Evolutionary conservation across 2,888 invertebrate species (phyloP).

Genomic region (Vesta saturnalis): DNA sequence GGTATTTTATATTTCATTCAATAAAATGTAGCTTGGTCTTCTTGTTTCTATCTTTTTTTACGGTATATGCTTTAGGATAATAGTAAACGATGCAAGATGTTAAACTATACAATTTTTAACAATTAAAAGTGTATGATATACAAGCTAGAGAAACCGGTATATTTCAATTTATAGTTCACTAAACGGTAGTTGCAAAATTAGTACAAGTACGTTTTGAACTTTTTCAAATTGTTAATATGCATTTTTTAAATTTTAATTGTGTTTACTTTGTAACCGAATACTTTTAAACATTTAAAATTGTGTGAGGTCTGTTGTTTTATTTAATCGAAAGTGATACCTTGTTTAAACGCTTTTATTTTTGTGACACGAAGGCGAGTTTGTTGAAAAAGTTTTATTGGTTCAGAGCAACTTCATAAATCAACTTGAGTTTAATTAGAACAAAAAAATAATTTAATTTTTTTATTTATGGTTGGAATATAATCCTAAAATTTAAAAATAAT

Average conservation of each 20-base stretch:
- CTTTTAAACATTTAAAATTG: slow-evolving; percentile 23
- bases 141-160: slow-evolving; percentile 31
- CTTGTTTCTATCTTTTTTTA: slow-evolving; percentile 33
- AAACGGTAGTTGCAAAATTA: slow-evolving; percentile 41
- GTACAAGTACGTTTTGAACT: slow-evolving; percentile 16
- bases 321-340: slow-evolving; percentile 31
- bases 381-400: neutral
- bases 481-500: too few relatives aligned
- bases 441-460: neutral
- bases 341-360: slow-evolving; percentile 2
- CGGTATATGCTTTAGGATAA: neutral
- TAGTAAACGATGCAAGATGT: slow-evolving; percentile 15
- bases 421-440: neutral
- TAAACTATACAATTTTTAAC: neutral
- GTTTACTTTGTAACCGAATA: slow-evolving; percentile 32
- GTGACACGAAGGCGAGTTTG: slow-evolving; percentile 1
- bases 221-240: slow-evolving; percentile 14
- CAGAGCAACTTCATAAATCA: neutral
- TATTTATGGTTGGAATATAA: too few relatives aligned
- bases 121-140: neutral
- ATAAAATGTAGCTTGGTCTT: slow-evolving; percentile 46
- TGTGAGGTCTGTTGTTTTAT: slow-evolving; percentile 29
- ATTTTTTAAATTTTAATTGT: slow-evolving; percentile 21
- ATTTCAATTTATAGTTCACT: slow-evolving; percentile 38
- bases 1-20: slow-evolving; percentile 59